Evolutionary conservation across 2,888 invertebrate species (phyloP), one percentile per base, ranked within the genome.

Genomic region (Flabesymbios commensalis): DNA sequence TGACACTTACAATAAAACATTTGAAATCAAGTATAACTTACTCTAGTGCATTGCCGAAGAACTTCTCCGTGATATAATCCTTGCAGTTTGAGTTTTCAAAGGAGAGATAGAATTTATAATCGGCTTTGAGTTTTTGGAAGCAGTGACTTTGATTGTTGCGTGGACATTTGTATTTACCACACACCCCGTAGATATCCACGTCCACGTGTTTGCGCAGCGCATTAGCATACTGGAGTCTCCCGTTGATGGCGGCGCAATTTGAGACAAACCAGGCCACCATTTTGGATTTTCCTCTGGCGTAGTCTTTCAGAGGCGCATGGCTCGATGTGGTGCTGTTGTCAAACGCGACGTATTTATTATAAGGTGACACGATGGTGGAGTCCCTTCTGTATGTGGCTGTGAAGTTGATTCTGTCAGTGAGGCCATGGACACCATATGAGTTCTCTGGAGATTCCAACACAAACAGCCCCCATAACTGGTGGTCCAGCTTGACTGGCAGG

Each of bases 221-320:
- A 88, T 72, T 88, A 10, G 94, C 96, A 83, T 91, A 96, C 72
- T 92, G 90, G 63, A 94, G 85, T 14, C 97, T 88, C 2, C 90
- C 90, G 82, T 97, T 97, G 57, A 92, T 87, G 2, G 96, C 94
- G 67, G 92, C 93, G 80, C 97, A 97, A 84, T 97, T 97, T 39
- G 96, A 96, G 57, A 97, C 96, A 84, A 97, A 97, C 97, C 96
- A 97, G 57, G 96, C 97, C 4, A 96, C 83, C 90, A 88, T 91
- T 84, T 91, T 93, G 42, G 94, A 94, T 83, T 96, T 96, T 79
- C 94, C 94, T 0, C 91, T 91, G 1, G 80, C 78, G n/a, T n/a
- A n/a, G n/a, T n/a, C n/a, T n/a, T n/a, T n/a, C n/a, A n/a, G n/a
- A n/a, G n/a, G n/a, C n/a, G n/a, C n/a, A n/a, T n/a, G n/a, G n/a